Evolutionary conservation across 2,797 vertebrate species (phyloP), one percentile per base, ranked within the genome.

Genomic region (Sphenodon punctatus): DNA sequence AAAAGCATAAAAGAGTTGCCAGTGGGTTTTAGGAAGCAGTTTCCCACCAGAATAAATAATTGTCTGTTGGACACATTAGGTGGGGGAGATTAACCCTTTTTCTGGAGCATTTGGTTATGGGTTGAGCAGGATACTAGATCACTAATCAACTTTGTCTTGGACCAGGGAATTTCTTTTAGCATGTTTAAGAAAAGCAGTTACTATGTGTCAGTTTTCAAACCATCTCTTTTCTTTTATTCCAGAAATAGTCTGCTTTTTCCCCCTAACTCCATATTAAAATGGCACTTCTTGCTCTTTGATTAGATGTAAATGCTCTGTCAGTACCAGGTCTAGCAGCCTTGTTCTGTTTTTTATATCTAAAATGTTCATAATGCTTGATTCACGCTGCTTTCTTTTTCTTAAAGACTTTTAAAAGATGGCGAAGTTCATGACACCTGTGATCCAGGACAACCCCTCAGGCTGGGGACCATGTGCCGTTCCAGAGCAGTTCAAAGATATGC

Each of bases 401-500:
- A 2, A 30, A 93, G 92, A 76, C 60, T 76, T 78, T 67, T 71
- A 87, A 94, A 93, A 93, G 82, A 99, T 99, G 98, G 98, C 98
- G 1, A 99, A 98, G 94, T 99, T 99, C 83, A 90, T 98, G 85
- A 97, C 98, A 3, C 99, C 99, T 0, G 98, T 98, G 92, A 99
- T 99, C 94, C 98, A 99, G 96, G 99, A 99, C 94, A 99, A 99
- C 88, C 98, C 97, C 3, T 97, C 97, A 0, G 99, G 99, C 70
- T 99, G 99, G 99, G 99, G 99, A 64, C 98, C 99, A 0, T 99
- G 99, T 43, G 98, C 99, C 0, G 97, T 99, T 38, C 99, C 99
- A 0, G 99, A 99, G 63, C 99, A 99, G 92, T 99, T 99, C 82
- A 97, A 97, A 91, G 98, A 99, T 80, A 99, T 99, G 99, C 99